These are phyloP conservation scores for Kudoa iwatai DNA, from an alignment of 30 jellyfish, hydroid and myxozoan species.

Conservation along the genomic window DNA sequence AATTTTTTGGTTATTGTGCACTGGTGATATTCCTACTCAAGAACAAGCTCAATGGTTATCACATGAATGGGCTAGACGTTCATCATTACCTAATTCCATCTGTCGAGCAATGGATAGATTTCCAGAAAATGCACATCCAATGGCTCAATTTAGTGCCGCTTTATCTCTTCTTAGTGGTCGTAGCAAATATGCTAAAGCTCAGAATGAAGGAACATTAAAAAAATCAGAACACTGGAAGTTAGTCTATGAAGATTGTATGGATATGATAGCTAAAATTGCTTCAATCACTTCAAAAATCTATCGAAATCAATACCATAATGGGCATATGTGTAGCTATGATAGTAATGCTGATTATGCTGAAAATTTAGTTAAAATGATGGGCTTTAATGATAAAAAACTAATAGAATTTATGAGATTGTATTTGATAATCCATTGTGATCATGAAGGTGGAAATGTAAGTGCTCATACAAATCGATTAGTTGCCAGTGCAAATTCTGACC, in stretches of 20 bases:
- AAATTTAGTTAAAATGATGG: constrained; percentile 13
- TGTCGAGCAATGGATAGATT: constrained; percentile 45
- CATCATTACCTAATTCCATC: constrained; percentile 70
- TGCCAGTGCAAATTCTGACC: constrained; percentile 70
- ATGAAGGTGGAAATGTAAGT: constrained; percentile 93
- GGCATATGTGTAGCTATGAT: constrained; percentile 40
- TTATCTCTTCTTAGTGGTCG: constrained; percentile 51
- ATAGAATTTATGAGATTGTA: constrained; percentile 51
- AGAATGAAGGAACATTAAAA: constrained; percentile 19
- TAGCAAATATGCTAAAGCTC: constrained; percentile 72
- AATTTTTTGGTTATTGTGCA: constrained; percentile 44
- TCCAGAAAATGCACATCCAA: constrained; percentile 83
- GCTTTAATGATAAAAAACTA: constrained; percentile 26
- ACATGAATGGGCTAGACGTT: constrained; percentile 74
- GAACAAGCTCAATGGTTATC: constrained; percentile 52
- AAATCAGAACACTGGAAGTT: constrained; percentile 64
- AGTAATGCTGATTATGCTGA: constrained; percentile 20
- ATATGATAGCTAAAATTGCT: constrained; percentile 46
- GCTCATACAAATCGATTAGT: constrained; percentile 84
- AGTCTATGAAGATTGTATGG: constrained; percentile 69
- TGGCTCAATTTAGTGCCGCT: constrained; percentile 80
- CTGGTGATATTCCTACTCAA: constrained; percentile 85
- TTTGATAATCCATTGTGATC: constrained; percentile 68
- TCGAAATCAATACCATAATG: constrained; percentile 42
- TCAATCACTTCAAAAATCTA: constrained; percentile 51